phyloP scores from a whole-genome alignment of 2,888 invertebrate species.

The Epinotia nisella region DNA sequence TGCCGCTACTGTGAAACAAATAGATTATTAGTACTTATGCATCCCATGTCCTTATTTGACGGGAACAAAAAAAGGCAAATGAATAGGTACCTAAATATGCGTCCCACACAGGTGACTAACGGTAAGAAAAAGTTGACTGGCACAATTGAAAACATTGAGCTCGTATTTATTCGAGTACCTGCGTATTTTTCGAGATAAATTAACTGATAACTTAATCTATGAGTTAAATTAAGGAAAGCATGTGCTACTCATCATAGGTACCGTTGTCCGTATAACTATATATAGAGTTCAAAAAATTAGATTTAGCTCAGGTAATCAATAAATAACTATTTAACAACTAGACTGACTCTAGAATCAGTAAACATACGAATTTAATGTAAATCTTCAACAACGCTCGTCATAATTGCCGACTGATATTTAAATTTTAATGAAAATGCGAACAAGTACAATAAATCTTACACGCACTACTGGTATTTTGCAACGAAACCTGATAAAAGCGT shows the following conservation, averaged over 20 bases:
- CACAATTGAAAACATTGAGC: not conserved
- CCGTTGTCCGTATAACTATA: not conserved
- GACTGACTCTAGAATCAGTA: too few relatives aligned
- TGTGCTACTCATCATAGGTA: not conserved
- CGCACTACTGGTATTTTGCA: conserved; percentile 19
- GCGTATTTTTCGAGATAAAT: not conserved
- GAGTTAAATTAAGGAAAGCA: not conserved
- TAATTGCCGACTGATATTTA: not conserved
- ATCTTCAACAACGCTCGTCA: not conserved
- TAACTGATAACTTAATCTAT: not conserved
- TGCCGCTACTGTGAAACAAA: conserved; percentile 66
- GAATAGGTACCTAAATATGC: too few relatives aligned
- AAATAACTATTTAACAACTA: too few relatives aligned
- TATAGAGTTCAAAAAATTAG: not conserved
- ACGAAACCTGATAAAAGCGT: conserved; percentile 23
- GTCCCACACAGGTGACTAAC: too few relatives aligned
- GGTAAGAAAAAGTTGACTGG: too few relatives aligned
- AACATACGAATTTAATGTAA: not conserved
- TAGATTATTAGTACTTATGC: conserved; percentile 3
- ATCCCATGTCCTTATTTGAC: not conserved
- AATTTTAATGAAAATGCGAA: not conserved
- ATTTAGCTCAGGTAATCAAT: not conserved
- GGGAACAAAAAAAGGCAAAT: not conserved
- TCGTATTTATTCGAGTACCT: not conserved
- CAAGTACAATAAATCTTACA: conserved; percentile 23